Evolutionary conservation across 2,888 invertebrate genomes (phyloP), one percentile per base, ranked within the genome.

Genomic region (Melinopterus prodromus): DNA sequence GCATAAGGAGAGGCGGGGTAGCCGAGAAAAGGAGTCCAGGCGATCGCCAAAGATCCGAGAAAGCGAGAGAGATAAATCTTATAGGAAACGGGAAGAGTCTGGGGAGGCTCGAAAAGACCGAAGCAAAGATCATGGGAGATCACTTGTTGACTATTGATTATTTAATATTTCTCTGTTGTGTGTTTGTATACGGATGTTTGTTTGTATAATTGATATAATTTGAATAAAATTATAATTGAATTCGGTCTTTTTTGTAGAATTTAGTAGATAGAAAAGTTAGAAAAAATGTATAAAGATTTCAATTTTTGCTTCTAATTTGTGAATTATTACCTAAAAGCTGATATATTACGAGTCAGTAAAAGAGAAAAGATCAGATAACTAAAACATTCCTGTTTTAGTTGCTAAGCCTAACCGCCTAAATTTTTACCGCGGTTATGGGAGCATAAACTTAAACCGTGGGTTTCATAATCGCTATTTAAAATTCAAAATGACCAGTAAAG

Each of bases 61-160:
- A 37, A 82, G 83, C 76, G 85, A 86, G 36, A 84, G 85, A 38
- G 86, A 87, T 53, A 84, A 84, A 35, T 72, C 76, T 76, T 83
- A 82, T 15, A 83, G 83, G 12, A 84, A 84, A 78, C 85, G 84
- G 37, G 86, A 86, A 74, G 84, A 84, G 82, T 85, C 87, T 69
- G 85, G 83, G 1, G 83, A 80, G 37, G 82, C 79, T 37, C 69
- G 86, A 15, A 88, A 89, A 80, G 86, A 88, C 70, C 88, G 86
- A 76, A 85, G 82, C 84, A 86, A 87, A 79, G 86, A 86, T 71
- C 79, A 78, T 75, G 80, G 81, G 77, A 82, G 83, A 79, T 85
- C 85, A 69, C 81, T 87, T 78, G 87, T 87, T 78, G 87, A 88
- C 84, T 88, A 88, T 84, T 87, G 78, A 84, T 77, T 16, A 70